These are phyloP conservation scores for Arizona elegans DNA, from an alignment of 2,113 vertebrate genomes.

Conservation along the genomic window DNA sequence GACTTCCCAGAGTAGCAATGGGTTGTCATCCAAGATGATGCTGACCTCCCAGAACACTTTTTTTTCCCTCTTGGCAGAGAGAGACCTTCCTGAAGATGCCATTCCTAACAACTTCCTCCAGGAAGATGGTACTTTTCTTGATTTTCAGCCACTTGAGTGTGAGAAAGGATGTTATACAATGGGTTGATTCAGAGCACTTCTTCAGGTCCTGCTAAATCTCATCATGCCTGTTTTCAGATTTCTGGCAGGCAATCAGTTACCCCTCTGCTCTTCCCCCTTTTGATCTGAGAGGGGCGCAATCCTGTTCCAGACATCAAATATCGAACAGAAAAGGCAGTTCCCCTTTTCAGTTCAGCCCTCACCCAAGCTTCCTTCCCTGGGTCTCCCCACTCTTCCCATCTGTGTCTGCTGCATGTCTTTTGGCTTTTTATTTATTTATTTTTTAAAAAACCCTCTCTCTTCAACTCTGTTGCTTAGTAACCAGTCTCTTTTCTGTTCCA, in stretches of 20 bases:
- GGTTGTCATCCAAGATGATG: not conserved
- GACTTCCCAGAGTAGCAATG: not conserved
- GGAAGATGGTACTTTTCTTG: not conserved
- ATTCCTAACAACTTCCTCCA: not conserved
- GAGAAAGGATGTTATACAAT: not conserved
- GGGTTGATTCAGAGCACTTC: not conserved
- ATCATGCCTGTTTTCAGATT: not conserved
- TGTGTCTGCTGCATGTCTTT: conserved; percentile 7
- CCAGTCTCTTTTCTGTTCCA: conserved; percentile 7
- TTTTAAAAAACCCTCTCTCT: not conserved
- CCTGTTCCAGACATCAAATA: not conserved
- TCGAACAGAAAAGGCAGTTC: not conserved
- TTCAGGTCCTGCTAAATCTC: not conserved
- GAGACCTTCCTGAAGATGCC: not conserved
- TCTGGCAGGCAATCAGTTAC: not conserved
- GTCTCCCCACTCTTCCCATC: not conserved
- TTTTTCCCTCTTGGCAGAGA: not conserved
- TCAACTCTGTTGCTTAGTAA: conserved; percentile 20
- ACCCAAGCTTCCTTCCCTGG: not conserved
- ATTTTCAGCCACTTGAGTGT: not conserved
- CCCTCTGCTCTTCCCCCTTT: not conserved
- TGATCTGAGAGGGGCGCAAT: not conserved
- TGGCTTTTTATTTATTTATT: not conserved
- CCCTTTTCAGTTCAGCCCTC: not conserved
- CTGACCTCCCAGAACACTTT: not conserved